phyloP scores from a whole-genome alignment of 92 coral and sea anemone genomes.

The Epizoanthus scotinus region DNA sequence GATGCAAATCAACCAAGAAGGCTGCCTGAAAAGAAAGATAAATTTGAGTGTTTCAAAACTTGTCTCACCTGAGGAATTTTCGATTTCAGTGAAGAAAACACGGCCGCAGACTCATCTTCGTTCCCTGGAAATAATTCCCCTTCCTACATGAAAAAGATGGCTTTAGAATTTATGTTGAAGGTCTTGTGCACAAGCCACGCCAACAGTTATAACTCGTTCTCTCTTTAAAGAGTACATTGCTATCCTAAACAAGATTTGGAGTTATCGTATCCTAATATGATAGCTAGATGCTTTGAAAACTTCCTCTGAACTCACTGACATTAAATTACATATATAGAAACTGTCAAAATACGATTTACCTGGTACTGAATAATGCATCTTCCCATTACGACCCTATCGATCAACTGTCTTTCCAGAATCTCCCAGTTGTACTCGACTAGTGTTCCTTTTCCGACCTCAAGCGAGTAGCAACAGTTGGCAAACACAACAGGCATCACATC shows the following conservation, averaged over 20 bases:
- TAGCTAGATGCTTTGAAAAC: too few relatives aligned
- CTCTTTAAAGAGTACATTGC: too few relatives aligned
- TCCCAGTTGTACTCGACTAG: conserved; percentile 82
- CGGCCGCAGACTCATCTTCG: conserved; percentile 39
- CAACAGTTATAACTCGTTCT: too few relatives aligned
- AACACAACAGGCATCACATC: conserved; percentile 70
- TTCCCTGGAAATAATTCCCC: conserved; percentile 48
- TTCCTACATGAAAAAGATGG: conserved; percentile 9
- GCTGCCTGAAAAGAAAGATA: background rate
- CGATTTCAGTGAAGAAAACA: conserved; percentile 41
- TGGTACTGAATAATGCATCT: conserved; percentile 54
- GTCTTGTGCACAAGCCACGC: background rate
- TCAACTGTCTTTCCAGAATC: conserved; percentile 72
- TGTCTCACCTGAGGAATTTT: conserved; percentile 45
- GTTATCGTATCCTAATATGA: too few relatives aligned
- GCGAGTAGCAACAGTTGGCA: conserved; percentile 79
- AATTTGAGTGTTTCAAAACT: background rate
- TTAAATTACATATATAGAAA: background rate
- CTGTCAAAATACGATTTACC: conserved; percentile 38
- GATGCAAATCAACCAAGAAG: too few relatives aligned
- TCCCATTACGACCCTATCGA: conserved; percentile 75
- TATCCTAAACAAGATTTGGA: too few relatives aligned
- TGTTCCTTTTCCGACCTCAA: conserved; percentile 76
- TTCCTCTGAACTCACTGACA: too few relatives aligned
- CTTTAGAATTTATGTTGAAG: too few relatives aligned